These are phyloP conservation scores for Chitala chitala DNA, from an alignment of 2,113 vertebrate species.

Conservation along the genomic window DNA sequence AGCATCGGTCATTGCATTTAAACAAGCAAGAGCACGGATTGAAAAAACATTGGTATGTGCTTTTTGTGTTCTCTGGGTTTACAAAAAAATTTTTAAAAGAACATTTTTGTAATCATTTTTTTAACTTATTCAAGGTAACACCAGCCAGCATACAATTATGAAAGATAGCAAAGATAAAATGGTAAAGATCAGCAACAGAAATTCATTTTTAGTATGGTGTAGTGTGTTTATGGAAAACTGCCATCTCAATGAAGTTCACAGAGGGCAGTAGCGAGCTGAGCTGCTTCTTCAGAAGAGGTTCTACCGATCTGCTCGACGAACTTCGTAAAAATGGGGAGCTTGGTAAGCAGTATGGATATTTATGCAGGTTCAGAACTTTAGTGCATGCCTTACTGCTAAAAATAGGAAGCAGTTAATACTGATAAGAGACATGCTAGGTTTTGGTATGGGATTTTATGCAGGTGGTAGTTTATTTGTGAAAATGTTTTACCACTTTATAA, in stretches of 20 bases:
- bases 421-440: not conserved
- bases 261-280: slow-evolving; percentile 81
- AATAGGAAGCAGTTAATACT: not conserved
- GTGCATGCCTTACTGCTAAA: not conserved
- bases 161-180: not conserved
- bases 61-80: not conserved
- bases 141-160: not conserved
- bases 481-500: not conserved
- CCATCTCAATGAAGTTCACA: slow-evolving; percentile 65
- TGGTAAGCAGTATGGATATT: slow-evolving; percentile 53
- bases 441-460: no score
- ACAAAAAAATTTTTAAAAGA: not conserved
- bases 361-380: not conserved
- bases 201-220: not conserved
- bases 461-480: not conserved
- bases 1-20: slow-evolving; percentile 54
- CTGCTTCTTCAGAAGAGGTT: slow-evolving; percentile 37
- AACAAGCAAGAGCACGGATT: slow-evolving; percentile 62
- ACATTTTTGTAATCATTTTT: not conserved
- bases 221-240: slow-evolving; percentile 20
- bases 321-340: slow-evolving; percentile 61
- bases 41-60: slow-evolving; percentile 60
- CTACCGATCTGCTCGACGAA: slow-evolving; percentile 54
- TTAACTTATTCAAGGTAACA: not conserved
- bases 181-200: not conserved